Conservation (phyloP, 2,888 invertebrate species). For the Drosophila bunnanda region DNA sequence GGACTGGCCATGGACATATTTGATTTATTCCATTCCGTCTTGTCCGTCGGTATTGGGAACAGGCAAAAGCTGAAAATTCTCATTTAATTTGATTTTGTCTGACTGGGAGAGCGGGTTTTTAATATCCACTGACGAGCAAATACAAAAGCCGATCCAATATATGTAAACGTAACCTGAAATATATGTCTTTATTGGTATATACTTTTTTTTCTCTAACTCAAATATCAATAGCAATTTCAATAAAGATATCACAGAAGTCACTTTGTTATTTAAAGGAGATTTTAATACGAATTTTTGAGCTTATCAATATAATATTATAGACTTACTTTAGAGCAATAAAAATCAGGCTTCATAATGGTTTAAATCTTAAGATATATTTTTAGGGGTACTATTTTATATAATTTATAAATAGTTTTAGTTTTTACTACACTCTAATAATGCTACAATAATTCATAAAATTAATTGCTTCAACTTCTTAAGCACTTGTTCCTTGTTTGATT, state of each 20-base stretch:
- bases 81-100: slow-evolving; percentile 36
- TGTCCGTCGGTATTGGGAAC: slow-evolving; percentile 27
- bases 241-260: not conserved
- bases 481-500: not conserved
- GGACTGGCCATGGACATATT: slow-evolving; percentile 31
- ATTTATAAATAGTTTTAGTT: not conserved
- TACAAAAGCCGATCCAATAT: slow-evolving; percentile 2
- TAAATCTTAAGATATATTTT: too few relatives aligned
- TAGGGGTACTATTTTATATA: too few relatives aligned
- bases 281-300: not conserved
- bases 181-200: slow-evolving; percentile 17
- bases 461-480: not conserved
- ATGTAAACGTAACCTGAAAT: not conserved
- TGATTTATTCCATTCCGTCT: slow-evolving; percentile 47
- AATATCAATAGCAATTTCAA: not conserved
- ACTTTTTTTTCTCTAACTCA: not conserved
- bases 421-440: not conserved
- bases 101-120: slow-evolving; percentile 8
- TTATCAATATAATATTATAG: not conserved
- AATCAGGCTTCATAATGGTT: not conserved
- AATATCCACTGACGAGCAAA: slow-evolving; percentile 12
- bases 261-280: not conserved
- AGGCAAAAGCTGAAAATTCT: slow-evolving; percentile 26
- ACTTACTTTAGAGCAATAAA: not conserved
- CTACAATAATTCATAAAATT: not conserved